Conservation (phyloP, 1,140 invertebrate species). For the Penaeus vannamei region DNA sequence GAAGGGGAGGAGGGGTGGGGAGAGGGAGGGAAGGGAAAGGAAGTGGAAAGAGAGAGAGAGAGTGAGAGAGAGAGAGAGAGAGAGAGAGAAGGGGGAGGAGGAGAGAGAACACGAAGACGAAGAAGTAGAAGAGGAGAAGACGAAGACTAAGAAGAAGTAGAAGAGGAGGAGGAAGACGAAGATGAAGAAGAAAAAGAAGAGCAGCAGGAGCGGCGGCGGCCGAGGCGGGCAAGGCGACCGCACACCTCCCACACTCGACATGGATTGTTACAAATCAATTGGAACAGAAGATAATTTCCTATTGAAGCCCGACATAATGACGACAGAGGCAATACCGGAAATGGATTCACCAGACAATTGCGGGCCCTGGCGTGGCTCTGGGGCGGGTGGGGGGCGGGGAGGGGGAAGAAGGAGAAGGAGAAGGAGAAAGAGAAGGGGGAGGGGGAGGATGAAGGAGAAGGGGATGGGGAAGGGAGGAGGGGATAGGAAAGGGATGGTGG, state of each 20-base stretch:
- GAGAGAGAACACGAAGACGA: not conserved
- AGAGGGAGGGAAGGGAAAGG: not conserved
- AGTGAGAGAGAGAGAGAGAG: not conserved
- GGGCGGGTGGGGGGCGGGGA: not conserved
- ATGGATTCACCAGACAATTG: conserved; percentile 53
- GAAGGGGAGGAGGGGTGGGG: not conserved
- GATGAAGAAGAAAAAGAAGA: not conserved
- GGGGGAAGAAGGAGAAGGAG: not conserved
- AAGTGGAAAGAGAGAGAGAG: not conserved
- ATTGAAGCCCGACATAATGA: conserved; percentile 47
- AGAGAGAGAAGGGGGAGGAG: not conserved
- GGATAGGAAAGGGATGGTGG: not conserved
- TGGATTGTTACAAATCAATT: conserved; percentile 42
- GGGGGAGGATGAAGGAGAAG: not conserved
- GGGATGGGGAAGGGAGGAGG: conserved; percentile 4
- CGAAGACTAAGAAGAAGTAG: not conserved
- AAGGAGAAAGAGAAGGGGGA: not conserved
- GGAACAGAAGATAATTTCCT: conserved; percentile 37
- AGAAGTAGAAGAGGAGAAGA: not conserved
- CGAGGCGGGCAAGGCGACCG: not conserved
- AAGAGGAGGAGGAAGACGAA: not conserved
- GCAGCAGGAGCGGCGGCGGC: not conserved
- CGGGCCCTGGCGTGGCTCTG: conserved; percentile 5
- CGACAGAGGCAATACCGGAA: conserved; percentile 43
- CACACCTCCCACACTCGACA: not conserved